Conservation (phyloP, 2,888 invertebrate species). For the Sinopyrophorus schimmeli region DNA sequence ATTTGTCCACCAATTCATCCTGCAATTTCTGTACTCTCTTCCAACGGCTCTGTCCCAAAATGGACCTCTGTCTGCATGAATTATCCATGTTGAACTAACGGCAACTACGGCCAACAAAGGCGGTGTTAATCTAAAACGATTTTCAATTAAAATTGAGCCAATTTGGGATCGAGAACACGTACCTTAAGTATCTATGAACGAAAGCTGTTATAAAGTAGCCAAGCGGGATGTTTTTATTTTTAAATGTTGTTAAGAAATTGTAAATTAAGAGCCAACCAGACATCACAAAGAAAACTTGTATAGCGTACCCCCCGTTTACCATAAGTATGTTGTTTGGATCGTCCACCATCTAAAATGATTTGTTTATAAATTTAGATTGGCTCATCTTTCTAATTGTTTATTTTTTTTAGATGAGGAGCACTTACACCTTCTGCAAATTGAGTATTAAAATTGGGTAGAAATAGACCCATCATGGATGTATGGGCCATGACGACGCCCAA, state of each 20-base stretch:
- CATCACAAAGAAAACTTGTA: conserved; percentile 50
- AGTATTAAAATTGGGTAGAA: conserved; percentile 15
- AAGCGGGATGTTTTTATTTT: conserved; percentile 34
- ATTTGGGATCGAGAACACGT: too few relatives aligned
- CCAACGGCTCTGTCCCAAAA: conserved; percentile 40
- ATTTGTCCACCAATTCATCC: conserved; percentile 43
- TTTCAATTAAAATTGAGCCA: too few relatives aligned
- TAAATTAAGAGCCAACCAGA: conserved; percentile 48
- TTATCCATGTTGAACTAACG: conserved; percentile 39
- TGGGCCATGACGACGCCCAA: conserved; percentile 25
- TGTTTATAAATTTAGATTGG: not conserved
- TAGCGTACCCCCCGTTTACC: conserved; percentile 49
- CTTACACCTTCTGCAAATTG: conserved; percentile 22
- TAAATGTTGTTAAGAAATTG: conserved; percentile 33
- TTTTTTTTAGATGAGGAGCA: too few relatives aligned
- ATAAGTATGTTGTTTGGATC: conserved; percentile 39
- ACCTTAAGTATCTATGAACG: conserved; percentile 46
- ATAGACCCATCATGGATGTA: conserved; percentile 14
- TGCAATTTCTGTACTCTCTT: conserved; percentile 38
- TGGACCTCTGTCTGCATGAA: conserved; percentile 40
- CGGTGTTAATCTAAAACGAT: conserved; percentile 43
- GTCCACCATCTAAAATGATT: conserved; percentile 23
- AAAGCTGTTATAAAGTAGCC: conserved; percentile 39
- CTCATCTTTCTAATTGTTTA: too few relatives aligned
- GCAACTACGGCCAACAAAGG: conserved; percentile 34